phyloP scores from a whole-genome alignment of 2,888 invertebrate genomes.

The Apamea sordens region DNA sequence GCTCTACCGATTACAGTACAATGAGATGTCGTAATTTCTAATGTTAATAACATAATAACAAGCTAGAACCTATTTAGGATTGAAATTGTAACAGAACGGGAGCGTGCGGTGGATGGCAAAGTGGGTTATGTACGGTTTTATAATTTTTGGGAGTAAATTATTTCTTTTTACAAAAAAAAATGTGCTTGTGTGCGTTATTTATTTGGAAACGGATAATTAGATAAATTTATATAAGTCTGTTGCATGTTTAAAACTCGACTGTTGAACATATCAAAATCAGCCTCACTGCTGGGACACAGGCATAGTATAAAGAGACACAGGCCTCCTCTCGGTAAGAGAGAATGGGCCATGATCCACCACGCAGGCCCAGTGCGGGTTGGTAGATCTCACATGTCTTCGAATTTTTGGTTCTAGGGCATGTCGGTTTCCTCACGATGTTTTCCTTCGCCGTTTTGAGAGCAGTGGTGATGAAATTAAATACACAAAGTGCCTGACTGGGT shows the following conservation, averaged over 20 bases:
- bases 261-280: too few relatives aligned
- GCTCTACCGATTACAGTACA: slow-evolving; percentile 78
- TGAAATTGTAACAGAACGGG: slow-evolving; percentile 74
- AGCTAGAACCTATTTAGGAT: slow-evolving; percentile 76
- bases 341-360: too few relatives aligned
- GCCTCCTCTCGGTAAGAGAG: too few relatives aligned
- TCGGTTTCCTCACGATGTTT: too few relatives aligned
- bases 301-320: too few relatives aligned
- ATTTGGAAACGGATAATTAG: not conserved
- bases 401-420: too few relatives aligned
- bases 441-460: too few relatives aligned
- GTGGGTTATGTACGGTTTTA: slow-evolving; percentile 46
- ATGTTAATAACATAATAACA: slow-evolving; percentile 87
- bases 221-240: not conserved
- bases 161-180: not conserved
- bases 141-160: not conserved
- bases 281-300: too few relatives aligned
- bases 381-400: too few relatives aligned
- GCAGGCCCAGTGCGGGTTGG: too few relatives aligned
- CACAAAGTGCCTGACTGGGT: too few relatives aligned
- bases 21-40: slow-evolving; percentile 86
- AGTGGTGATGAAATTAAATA: too few relatives aligned
- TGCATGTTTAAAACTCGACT: not conserved
- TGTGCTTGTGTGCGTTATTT: not conserved
- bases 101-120: slow-evolving; percentile 55